phyloP scores from a whole-genome alignment of 2,113 vertebrate genomes.

The Seriola quinqueradiata region DNA sequence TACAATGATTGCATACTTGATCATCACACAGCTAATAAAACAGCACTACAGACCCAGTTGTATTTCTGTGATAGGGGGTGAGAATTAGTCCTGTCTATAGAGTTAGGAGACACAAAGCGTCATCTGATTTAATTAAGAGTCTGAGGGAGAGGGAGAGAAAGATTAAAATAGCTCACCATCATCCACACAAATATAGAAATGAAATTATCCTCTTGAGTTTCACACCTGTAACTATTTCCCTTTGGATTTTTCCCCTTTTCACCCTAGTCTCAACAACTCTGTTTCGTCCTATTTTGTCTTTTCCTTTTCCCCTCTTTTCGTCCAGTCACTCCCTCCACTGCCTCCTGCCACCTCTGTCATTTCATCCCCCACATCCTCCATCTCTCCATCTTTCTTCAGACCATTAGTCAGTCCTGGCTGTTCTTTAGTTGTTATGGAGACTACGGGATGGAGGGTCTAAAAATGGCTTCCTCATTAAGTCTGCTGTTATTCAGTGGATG shows the following conservation, averaged over 20 bases:
- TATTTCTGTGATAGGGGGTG: constrained; percentile 42
- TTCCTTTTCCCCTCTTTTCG: constrained; percentile 13
- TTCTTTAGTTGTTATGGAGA: constrained; percentile 75
- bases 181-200: constrained; percentile 63
- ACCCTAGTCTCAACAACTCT: not conserved
- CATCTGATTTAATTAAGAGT: constrained; percentile 77
- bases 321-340: not conserved
- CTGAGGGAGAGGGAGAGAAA: constrained; percentile 22
- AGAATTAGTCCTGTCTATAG: constrained; percentile 66
- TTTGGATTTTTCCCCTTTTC: constrained; percentile 14
- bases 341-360: constrained; percentile 40
- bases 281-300: not conserved
- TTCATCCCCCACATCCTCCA: constrained; percentile 44
- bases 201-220: constrained; percentile 48
- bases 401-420: constrained; percentile 63
- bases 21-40: constrained; percentile 12
- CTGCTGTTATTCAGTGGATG: constrained; percentile 31
- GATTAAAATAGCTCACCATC: constrained; percentile 70
- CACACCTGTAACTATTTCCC: constrained; percentile 47
- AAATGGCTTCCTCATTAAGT: constrained; percentile 64
- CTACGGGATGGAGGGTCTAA: constrained; percentile 43
- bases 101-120: constrained; percentile 54
- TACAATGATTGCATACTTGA: constrained; percentile 16
- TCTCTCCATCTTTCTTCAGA: constrained; percentile 57
- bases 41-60: constrained; percentile 31